phyloP scores from a whole-genome alignment of 2,113 vertebrate species.

The Nannobrachium achirus region DNA sequence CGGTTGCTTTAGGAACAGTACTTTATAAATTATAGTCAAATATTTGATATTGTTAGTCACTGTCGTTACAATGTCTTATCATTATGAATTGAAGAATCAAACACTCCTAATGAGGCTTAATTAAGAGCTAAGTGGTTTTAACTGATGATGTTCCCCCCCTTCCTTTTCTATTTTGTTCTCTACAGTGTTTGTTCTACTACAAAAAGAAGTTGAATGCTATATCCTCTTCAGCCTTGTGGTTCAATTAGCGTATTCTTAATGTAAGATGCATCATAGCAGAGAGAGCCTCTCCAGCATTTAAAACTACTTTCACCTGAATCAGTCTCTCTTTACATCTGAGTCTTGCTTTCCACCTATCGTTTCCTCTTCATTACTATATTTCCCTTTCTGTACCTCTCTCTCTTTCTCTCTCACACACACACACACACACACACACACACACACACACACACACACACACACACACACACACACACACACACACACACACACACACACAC shows the following conservation, averaged over 20 bases:
- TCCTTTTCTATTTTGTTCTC: background rate
- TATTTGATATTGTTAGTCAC: no score
- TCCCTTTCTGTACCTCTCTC: background rate
- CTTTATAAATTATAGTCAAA: no score
- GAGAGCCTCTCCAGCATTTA: no score
- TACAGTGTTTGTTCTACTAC: background rate
- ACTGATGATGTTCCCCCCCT: constrained; percentile 17
- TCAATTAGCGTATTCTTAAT: no score
- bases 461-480: no score
- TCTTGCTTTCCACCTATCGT: constrained; percentile 2
- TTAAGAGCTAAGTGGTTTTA: constrained; percentile 10
- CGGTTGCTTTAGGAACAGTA: no score
- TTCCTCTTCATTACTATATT: background rate
- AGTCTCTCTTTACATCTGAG: background rate
- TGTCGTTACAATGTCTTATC: no score
- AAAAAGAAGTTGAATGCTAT: background rate
- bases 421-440: no score
- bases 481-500: no score
- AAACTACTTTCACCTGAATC: background rate
- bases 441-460: background rate
- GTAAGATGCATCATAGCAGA: no score
- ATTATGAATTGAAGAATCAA: constrained; percentile 35
- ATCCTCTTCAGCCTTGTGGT: no score
- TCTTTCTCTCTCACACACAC: background rate
- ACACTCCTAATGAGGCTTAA: constrained; percentile 29